Conservation (phyloP, 2,797 vertebrate species). For the Paguma larvata region DNA sequence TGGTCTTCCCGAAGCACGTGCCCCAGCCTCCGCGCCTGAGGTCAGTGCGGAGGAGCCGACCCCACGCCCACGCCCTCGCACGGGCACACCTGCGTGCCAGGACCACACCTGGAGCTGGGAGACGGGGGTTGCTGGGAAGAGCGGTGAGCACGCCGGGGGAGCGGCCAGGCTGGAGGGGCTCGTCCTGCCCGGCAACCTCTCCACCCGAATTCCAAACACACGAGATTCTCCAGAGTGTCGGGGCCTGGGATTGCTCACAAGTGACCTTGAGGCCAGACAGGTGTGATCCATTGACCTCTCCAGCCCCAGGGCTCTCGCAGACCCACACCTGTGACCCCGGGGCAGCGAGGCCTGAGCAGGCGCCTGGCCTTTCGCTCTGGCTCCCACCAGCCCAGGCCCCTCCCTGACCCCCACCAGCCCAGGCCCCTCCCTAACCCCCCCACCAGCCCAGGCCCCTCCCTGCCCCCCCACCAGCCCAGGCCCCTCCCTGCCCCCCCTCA, state of each 20-base stretch:
- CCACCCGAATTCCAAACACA: not conserved
- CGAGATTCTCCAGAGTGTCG: not conserved
- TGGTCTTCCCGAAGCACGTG: not conserved
- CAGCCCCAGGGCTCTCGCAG: not conserved
- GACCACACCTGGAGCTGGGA: slow-evolving; percentile 13
- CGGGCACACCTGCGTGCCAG: not conserved
- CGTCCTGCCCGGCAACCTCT: not conserved
- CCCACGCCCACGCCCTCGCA: not conserved
- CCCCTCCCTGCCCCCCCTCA: not conserved
- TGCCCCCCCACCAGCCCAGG: too few relatives aligned
- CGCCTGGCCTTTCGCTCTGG: not conserved
- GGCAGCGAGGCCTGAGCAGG: not conserved
- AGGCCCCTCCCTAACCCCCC: too few relatives aligned
- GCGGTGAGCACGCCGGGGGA: not conserved
- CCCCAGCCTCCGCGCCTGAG: not conserved
- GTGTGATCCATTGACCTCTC: not conserved
- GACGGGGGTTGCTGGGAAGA: not conserved
- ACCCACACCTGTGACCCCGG: not conserved
- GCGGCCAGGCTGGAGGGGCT: not conserved
- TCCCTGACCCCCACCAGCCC: too few relatives aligned
- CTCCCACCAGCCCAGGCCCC: not conserved
- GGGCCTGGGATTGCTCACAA: slow-evolving; percentile 17
- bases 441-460: not conserved
- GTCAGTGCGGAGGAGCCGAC: not conserved
- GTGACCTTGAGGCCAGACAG: not conserved